Percentiles rank a stretch among this genome's conserved stretches.
Evolutionary conservation across 2,113 vertebrate genomes (phyloP).

Genomic region (Eonycteris spelaea): DNA sequence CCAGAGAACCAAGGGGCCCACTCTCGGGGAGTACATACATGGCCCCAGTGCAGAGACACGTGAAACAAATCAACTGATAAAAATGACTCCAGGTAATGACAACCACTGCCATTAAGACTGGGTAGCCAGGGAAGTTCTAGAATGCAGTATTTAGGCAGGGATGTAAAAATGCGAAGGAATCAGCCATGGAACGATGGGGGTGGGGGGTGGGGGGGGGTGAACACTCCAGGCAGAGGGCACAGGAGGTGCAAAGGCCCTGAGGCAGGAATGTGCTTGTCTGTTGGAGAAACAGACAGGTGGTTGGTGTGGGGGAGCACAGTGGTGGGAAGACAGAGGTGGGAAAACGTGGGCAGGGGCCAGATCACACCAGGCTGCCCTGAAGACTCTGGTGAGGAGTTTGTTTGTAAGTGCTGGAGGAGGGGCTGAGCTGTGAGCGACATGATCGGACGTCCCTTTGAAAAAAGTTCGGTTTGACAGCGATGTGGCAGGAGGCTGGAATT

Average conservation of each 20-base stretch:
- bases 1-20: neutral
- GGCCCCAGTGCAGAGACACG: neutral
- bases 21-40: neutral
- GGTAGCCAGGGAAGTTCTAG: neutral
- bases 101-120: neutral
- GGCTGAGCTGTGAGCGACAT: neutral
- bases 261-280: neutral
- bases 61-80: neutral
- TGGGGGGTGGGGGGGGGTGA: neutral
- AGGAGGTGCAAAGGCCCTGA: neutral
- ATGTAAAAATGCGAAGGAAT: neutral
- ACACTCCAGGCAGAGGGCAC: neutral
- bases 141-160: neutral
- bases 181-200: rapidly evolving
- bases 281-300: neutral
- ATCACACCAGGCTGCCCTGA: neutral
- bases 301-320: rapidly evolving
- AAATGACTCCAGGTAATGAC: neutral
- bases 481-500: neutral
- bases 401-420: neutral
- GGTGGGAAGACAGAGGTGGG: no score
- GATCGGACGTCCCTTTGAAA: neutral
- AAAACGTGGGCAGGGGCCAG: rapidly evolving
- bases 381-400: neutral
- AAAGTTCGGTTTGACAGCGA: rapidly evolving